These are phyloP conservation scores for Axinella damicornis DNA, from an alignment of 37 sponge, comb jelly and placozoan species.

Conservation along the genomic window DNA sequence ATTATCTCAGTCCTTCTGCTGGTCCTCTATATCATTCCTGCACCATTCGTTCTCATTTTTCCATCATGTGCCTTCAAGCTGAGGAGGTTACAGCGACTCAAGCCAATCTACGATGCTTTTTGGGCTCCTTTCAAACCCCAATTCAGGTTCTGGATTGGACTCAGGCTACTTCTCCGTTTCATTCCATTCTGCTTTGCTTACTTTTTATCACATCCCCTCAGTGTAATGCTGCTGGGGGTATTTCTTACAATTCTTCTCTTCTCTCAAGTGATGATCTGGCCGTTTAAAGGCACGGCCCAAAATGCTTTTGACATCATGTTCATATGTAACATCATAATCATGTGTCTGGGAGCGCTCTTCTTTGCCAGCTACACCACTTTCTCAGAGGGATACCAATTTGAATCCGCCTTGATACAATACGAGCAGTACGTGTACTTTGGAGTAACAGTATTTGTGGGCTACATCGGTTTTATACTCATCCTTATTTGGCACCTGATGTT, in stretches of 20 bases:
- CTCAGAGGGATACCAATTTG: not conserved
- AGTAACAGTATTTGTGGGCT: not conserved
- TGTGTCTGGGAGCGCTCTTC: constrained; percentile 4
- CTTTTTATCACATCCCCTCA: constrained; percentile 1
- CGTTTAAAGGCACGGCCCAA: constrained; percentile 15
- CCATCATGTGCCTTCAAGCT: constrained; percentile 4
- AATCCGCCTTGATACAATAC: not conserved
- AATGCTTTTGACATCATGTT: constrained; percentile 47
- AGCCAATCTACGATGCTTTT: constrained; percentile 58
- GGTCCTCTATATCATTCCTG: constrained; percentile 22
- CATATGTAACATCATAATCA: constrained; percentile 12
- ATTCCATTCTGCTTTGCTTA: constrained; percentile 13
- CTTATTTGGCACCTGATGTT: constrained; percentile 42
- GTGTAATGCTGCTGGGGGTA: not conserved
- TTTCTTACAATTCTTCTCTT: constrained; percentile 11
- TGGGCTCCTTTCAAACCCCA: constrained; percentile 50
- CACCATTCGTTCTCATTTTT: constrained; percentile 39
- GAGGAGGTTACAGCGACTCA: not conserved
- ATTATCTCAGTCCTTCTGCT: constrained; percentile 27
- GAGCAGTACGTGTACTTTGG: not conserved
- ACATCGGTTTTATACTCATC: constrained; percentile 30
- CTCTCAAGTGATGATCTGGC: constrained; percentile 19
- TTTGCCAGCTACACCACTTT: not conserved
- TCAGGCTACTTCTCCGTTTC: constrained; percentile 49
- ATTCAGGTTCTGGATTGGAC: constrained; percentile 61